These are phyloP conservation scores for Yasuhikotakia modesta DNA, from an alignment of 2,797 vertebrate species.

Conservation along the genomic window DNA sequence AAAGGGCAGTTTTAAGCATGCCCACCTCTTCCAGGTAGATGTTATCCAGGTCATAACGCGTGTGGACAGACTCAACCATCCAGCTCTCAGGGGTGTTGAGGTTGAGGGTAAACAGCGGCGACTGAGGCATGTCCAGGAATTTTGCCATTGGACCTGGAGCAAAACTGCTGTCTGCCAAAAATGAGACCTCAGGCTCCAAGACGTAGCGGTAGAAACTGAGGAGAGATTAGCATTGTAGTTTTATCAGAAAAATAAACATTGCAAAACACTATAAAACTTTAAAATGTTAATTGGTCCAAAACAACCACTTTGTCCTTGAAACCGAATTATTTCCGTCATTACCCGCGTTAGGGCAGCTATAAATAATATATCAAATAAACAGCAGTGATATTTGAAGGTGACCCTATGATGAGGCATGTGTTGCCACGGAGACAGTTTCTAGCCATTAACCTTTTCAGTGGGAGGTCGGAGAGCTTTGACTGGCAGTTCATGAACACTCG, in stretches of 20 bases:
- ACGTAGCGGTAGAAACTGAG: conserved; percentile 94
- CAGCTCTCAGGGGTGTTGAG: conserved; percentile 96
- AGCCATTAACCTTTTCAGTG: conserved; percentile 90
- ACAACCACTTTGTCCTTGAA: background rate
- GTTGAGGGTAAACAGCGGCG: conserved; percentile 94
- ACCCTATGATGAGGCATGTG: conserved; percentile 1
- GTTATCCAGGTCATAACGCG: conserved; percentile 96
- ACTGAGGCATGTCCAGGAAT: conserved; percentile 97
- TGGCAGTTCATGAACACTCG: conserved; percentile 99
- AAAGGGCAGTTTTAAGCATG: background rate
- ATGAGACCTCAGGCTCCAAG: conserved; percentile 89
- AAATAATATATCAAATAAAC: background rate
- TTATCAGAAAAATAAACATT: background rate
- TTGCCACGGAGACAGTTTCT: background rate
- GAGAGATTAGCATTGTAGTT: background rate
- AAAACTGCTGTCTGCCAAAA: conserved; percentile 83
- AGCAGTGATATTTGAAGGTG: conserved; percentile 7
- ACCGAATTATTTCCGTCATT: background rate
- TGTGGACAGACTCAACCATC: conserved; percentile 97
- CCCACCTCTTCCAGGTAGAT: conserved; percentile 96
- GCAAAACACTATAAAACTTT: background rate
- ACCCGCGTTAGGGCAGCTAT: background rate
- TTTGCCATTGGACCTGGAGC: conserved; percentile 89
- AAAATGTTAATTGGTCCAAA: background rate
- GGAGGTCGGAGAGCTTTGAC: conserved; percentile 96